These are phyloP conservation scores for Percina caprodes DNA, from an alignment of 2,113 vertebrate genomes.

Conservation along the genomic window DNA sequence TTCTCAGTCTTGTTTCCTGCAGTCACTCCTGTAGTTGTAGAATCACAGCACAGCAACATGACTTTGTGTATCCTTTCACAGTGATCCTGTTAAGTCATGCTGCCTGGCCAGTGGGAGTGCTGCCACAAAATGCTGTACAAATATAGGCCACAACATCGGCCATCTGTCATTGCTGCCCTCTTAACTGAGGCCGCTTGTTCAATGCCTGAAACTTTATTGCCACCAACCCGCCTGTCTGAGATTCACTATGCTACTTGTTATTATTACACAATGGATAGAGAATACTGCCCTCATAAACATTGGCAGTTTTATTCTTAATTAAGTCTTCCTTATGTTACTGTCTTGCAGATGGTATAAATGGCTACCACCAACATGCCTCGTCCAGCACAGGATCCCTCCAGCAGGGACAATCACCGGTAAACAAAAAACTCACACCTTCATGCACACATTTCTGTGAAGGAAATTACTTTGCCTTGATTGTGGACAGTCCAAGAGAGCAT, in stretches of 20 bases:
- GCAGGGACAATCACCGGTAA: conserved; percentile 65
- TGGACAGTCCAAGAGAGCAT: not conserved
- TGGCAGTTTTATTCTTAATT: not conserved
- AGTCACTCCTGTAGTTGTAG: conserved; percentile 9
- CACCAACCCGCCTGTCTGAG: conserved; percentile 3
- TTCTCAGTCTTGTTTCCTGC: conserved; percentile 2
- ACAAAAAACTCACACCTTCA: conserved; percentile 14
- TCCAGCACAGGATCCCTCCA: conserved; percentile 56
- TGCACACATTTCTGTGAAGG: not conserved
- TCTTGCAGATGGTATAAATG: conserved; percentile 78
- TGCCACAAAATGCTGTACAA: conserved; percentile 42
- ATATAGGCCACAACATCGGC: conserved; percentile 63
- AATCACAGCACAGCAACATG: conserved; percentile 10
- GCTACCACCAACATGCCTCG: conserved; percentile 58
- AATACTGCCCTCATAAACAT: not conserved
- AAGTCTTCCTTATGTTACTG: conserved; percentile 28
- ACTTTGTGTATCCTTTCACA: conserved; percentile 16
- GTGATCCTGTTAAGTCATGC: conserved; percentile 39
- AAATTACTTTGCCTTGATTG: not conserved
- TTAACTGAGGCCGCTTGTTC: conserved; percentile 39
- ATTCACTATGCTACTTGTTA: not conserved
- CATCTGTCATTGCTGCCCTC: conserved; percentile 18
- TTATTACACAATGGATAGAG: not conserved
- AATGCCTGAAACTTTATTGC: conserved; percentile 15
- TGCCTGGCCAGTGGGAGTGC: conserved; percentile 17